A percentile compares a stretch with the other conserved stretches of the same genome.
Evolutionary conservation across 2,113 vertebrate genomes (phyloP).

Genomic region (Psammodynastes pulverulentus): DNA sequence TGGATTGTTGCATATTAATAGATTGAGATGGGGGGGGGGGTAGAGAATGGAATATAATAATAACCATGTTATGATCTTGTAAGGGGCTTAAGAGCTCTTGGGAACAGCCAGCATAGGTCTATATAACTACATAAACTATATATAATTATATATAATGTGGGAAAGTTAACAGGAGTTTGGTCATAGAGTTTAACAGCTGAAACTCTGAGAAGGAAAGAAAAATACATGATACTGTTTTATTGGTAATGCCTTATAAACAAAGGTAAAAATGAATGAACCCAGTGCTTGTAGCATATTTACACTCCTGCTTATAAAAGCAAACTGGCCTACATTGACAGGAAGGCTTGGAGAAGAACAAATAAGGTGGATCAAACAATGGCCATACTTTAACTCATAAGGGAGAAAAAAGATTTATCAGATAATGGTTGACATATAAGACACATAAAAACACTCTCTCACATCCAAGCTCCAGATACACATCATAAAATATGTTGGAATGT

Average conservation of each 20-base stretch:
- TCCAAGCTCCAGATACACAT: not conserved
- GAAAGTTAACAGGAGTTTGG: not conserved
- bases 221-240: not conserved
- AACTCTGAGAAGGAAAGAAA: not conserved
- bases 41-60: not conserved
- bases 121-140: not conserved
- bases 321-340: not conserved
- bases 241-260: not conserved
- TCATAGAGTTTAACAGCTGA: not conserved
- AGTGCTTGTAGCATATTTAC: not conserved
- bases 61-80: slow-evolving; percentile 3
- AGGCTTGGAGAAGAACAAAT: not conserved
- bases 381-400: not conserved
- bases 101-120: slow-evolving; percentile 1
- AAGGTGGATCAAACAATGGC: not conserved
- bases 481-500: not conserved
- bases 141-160: not conserved
- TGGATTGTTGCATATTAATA: rapidly evolving
- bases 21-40: not conserved
- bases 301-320: not conserved
- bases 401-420: not conserved
- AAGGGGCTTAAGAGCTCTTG: slow-evolving; percentile 2
- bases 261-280: not conserved
- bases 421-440: not conserved
- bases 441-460: not conserved